Conservation (phyloP, 2,113 vertebrate species). For the Willisornis vidua region DNA sequence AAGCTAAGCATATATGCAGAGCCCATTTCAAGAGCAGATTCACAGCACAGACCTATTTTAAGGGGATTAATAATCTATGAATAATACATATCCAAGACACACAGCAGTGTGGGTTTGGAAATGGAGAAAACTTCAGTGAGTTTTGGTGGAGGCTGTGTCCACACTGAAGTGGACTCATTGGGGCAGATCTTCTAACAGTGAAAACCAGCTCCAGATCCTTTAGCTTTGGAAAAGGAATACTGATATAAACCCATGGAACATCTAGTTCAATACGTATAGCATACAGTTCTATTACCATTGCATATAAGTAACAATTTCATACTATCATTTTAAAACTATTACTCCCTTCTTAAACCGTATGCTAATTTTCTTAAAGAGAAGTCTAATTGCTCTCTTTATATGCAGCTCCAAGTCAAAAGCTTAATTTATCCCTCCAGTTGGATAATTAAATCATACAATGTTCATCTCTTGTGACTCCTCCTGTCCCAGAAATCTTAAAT, state of each 20-base stretch:
- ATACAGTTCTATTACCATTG: background rate
- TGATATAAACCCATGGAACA: background rate
- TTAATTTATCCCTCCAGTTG: constrained; percentile 31
- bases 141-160: background rate
- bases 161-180: background rate
- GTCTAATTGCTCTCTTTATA: constrained; percentile 34
- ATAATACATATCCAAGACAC: constrained; percentile 21
- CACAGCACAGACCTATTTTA: constrained; percentile 29
- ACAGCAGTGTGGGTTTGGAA: background rate
- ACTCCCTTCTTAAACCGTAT: background rate
- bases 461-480: constrained; percentile 6
- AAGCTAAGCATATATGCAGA: background rate
- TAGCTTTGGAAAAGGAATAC: background rate
- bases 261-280: background rate
- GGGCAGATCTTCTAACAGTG: background rate
- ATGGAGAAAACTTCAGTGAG: background rate
- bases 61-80: constrained; percentile 59
- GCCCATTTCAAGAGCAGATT: constrained; percentile 42
- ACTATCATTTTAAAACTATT: constrained; percentile 2
- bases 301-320: background rate
- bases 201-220: background rate
- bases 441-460: constrained; percentile 30
- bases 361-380: constrained; percentile 47
- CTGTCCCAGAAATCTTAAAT: constrained; percentile 28
- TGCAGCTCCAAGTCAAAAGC: constrained; percentile 45